Conservation (phyloP, 2,888 invertebrate species). For the Nomada hirtipes region DNA sequence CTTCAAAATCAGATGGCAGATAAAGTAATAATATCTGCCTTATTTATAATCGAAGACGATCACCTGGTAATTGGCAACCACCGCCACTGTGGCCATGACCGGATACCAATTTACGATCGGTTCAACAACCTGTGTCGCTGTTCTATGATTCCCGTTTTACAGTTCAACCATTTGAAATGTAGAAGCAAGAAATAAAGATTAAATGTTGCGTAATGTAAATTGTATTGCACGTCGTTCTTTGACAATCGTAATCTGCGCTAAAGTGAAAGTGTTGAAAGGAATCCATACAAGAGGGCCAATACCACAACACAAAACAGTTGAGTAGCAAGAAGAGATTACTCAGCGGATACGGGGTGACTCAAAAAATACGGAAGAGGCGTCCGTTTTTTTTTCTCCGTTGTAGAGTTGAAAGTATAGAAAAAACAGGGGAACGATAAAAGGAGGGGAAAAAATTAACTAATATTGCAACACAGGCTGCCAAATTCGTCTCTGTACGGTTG, state of each 20-base stretch:
- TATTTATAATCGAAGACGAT: conserved; percentile 61
- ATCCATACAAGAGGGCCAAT: conserved; percentile 55
- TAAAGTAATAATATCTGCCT: conserved; percentile 15
- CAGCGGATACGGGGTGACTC: conserved; percentile 39
- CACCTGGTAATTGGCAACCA: conserved; percentile 57
- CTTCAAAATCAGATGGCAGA: neutral
- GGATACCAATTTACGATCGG: conserved; percentile 42
- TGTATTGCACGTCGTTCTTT: neutral
- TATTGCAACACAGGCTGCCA: neutral
- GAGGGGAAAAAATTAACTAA: conserved; percentile 6
- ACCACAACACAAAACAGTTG: conserved; percentile 20
- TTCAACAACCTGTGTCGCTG: conserved; percentile 37
- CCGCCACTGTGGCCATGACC: conserved; percentile 58
- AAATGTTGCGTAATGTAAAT: neutral
- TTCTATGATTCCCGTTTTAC: conserved; percentile 18
- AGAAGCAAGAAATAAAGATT: conserved; percentile 6
- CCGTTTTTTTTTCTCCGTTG: conserved; percentile 31
- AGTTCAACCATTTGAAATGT: conserved; percentile 12
- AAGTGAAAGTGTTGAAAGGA: conserved; percentile 44
- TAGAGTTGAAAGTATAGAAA: conserved; percentile 38
- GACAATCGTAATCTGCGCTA: conserved; percentile 33
- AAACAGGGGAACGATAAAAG: neutral
- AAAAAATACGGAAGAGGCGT: conserved; percentile 14
- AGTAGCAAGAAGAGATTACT: conserved; percentile 36
- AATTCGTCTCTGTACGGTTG: conserved; percentile 15